Conservation (phyloP, 2,113 vertebrate genomes). For the Catharus minimus region DNA sequence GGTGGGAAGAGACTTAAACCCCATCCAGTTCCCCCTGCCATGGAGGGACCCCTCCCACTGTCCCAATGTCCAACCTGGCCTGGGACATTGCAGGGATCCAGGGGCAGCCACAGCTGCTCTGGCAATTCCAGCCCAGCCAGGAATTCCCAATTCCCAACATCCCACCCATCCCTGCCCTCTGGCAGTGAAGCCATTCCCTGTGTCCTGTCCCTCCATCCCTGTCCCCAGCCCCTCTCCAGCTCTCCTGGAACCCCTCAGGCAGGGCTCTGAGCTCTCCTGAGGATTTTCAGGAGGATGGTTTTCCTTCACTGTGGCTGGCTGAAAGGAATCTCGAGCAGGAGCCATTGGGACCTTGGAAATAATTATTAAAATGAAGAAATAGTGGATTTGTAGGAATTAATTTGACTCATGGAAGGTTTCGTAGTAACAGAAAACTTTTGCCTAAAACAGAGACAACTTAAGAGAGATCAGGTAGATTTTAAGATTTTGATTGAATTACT, state of each 20-base stretch:
- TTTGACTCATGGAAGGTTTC: not conserved
- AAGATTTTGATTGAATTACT: not conserved
- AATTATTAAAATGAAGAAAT: not conserved
- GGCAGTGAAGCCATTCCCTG: not conserved
- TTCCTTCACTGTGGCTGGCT: not conserved
- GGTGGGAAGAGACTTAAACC: rapidly evolving
- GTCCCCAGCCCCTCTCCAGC: not conserved
- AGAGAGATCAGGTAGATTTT: not conserved
- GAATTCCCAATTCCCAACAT: not conserved
- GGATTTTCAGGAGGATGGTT: not conserved
- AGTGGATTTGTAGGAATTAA: not conserved
- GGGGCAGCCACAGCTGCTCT: not conserved
- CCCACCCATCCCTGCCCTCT: not conserved
- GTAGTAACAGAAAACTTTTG: not conserved
- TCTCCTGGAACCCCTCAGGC: not conserved
- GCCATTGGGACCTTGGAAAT: not conserved
- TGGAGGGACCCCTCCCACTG: not conserved
- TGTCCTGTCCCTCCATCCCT: not conserved
- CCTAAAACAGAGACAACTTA: not conserved
- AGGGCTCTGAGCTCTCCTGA: not conserved
- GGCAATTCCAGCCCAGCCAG: not conserved
- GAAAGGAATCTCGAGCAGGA: not conserved
- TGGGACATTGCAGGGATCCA: not conserved
- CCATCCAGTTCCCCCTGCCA: not conserved
- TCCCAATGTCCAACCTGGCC: not conserved